Percentiles rank a stretch among this genome's conserved stretches.
Conservation (phyloP, 2,797 vertebrate species). For the Chromis chromis region DNA sequence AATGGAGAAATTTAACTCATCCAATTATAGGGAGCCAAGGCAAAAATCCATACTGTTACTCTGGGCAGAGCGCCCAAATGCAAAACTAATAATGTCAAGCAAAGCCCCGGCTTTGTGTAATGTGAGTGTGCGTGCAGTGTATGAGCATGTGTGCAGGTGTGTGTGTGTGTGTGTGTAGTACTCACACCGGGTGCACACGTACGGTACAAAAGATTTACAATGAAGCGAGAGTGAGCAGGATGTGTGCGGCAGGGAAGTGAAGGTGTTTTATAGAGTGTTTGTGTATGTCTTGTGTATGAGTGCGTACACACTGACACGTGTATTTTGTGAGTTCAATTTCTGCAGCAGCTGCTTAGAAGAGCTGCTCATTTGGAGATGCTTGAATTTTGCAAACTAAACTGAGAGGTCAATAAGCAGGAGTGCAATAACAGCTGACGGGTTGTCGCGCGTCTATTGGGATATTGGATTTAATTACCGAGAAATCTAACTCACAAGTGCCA, state of each 20-base stretch:
- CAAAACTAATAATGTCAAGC: conserved; percentile 98
- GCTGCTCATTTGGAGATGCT: conserved; percentile 65
- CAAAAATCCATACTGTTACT: conserved; percentile 98
- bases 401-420: conserved; percentile 74
- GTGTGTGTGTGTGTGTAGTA: conserved; percentile 43
- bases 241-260: conserved; percentile 37
- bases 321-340: conserved; percentile 63
- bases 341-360: conserved; percentile 64
- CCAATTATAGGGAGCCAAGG: conserved; percentile 96
- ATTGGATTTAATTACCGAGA: conserved; percentile 52
- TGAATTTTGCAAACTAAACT: conserved; percentile 69
- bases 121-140: conserved; percentile 43
- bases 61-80: conserved; percentile 95
- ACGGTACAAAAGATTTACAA: conserved; percentile 64
- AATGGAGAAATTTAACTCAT: conserved; percentile 99
- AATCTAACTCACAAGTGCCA: conserved; percentile 45
- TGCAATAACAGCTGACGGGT: conserved; percentile 69
- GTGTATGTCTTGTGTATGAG: conserved; percentile 26
- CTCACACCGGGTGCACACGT: conserved; percentile 3
- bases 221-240: conserved; percentile 48
- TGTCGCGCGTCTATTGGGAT: conserved; percentile 47
- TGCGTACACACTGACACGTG: conserved; percentile 35
- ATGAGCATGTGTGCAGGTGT: conserved; percentile 45
- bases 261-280: conserved; percentile 52
- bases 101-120: conserved; percentile 77